These are phyloP conservation scores for Macaria notata DNA, from an alignment of 2,888 invertebrate genomes.

Conservation along the genomic window DNA sequence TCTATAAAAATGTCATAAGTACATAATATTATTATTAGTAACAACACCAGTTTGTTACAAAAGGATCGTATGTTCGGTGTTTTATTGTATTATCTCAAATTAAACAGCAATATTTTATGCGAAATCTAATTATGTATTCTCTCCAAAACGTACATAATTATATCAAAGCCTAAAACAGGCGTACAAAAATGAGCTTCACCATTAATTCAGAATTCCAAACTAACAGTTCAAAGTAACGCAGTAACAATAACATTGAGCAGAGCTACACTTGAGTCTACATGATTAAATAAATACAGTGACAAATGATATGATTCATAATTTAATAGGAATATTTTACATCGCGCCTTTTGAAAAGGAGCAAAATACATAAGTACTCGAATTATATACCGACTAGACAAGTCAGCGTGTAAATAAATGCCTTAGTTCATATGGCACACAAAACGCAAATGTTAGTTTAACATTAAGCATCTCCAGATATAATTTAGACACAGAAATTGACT, in stretches of 20 bases:
- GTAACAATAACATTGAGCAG: conserved; percentile 56
- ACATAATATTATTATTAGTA: too few species aligned
- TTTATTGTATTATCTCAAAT: too few species aligned
- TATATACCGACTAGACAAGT: conserved; percentile 25
- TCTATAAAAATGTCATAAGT: too few species aligned
- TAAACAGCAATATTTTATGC: too few species aligned
- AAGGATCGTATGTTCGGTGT: too few species aligned
- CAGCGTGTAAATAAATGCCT: conserved; percentile 32
- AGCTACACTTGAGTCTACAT: conserved; percentile 38
- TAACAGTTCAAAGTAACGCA: conserved; percentile 32
- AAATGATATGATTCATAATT: conserved; percentile 38
- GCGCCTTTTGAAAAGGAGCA: conserved; percentile 33
- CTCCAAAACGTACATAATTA: neutral
- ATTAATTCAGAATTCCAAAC: too few species aligned
- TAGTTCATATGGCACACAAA: conserved; percentile 30
- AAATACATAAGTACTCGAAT: conserved; percentile 24
- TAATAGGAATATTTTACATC: conserved; percentile 28
- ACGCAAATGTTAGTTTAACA: conserved; percentile 28
- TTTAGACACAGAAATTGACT: conserved; percentile 26
- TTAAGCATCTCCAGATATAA: conserved; percentile 8
- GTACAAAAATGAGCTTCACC: conserved; percentile 44
- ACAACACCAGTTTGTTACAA: too few species aligned
- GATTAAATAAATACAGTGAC: conserved; percentile 34
- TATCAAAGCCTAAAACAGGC: conserved; percentile 29
- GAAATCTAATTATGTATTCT: neutral